Evolutionary conservation across 2,797 vertebrate genomes (phyloP).

Genomic region (Oreonectes daqikongensis): DNA sequence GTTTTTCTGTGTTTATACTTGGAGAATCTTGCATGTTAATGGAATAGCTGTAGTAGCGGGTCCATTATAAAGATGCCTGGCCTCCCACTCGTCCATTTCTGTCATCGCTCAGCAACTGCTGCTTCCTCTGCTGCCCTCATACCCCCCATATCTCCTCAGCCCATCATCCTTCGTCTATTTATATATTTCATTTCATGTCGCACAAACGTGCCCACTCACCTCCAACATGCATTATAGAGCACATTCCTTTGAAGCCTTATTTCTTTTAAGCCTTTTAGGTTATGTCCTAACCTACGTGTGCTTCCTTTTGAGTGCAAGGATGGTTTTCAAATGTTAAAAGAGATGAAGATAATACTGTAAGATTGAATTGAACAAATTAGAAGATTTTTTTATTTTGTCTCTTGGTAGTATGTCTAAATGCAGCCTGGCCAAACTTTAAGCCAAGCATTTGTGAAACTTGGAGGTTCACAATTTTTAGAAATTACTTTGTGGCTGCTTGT

Average conservation of each 20-base stretch:
- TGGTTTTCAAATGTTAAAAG: too few relatives aligned
- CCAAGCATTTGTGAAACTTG: not conserved
- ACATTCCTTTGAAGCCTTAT: conserved; percentile 12
- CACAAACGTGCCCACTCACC: conserved; percentile 26
- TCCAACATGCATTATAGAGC: conserved; percentile 44
- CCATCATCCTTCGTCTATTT: conserved; percentile 26
- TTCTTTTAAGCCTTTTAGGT: not conserved
- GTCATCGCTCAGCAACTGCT: conserved; percentile 44
- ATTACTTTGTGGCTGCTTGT: not conserved
- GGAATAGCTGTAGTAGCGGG: conserved; percentile 48
- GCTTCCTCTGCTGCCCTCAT: conserved; percentile 1
- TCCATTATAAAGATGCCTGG: conserved; percentile 44
- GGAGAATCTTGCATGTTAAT: conserved; percentile 37
- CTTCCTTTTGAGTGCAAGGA: too few relatives aligned
- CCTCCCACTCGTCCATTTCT: conserved; percentile 45
- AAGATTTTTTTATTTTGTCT: too few relatives aligned
- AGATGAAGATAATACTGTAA: too few relatives aligned
- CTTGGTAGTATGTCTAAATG: conserved; percentile 18
- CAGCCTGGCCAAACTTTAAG: conserved; percentile 15
- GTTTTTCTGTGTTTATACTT: conserved; percentile 15
- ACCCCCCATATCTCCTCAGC: not conserved
- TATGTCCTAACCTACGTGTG: not conserved
- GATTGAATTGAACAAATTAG: too few relatives aligned
- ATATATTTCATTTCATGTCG: conserved; percentile 31
- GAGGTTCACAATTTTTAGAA: conserved; percentile 10